These are phyloP conservation scores for Drosophila ohnishii DNA, from an alignment of 1,140 invertebrate species.

Conservation along the genomic window DNA sequence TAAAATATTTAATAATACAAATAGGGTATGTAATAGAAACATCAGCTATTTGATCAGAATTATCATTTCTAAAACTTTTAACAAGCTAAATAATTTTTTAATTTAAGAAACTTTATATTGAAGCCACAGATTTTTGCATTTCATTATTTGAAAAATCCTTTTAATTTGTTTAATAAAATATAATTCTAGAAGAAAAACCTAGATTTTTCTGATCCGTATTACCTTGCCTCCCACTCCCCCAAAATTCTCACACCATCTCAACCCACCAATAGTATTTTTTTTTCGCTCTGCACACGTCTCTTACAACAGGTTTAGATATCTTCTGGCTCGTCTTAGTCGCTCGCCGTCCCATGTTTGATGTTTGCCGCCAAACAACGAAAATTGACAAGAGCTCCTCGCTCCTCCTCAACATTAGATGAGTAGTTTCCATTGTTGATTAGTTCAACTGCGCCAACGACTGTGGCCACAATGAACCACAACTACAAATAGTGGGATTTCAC, in stretches of 20 bases:
- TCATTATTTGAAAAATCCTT: too few species aligned
- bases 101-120: too few species aligned
- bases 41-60: too few species aligned
- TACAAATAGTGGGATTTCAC: slow-evolving; percentile 58
- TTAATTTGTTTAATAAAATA: too few species aligned
- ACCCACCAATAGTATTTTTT: neutral
- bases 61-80: too few species aligned
- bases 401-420: slow-evolving; percentile 35
- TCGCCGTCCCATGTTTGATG: slow-evolving; percentile 39
- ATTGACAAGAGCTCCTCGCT: slow-evolving; percentile 41
- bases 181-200: neutral
- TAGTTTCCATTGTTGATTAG: slow-evolving; percentile 55
- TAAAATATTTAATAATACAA: neutral
- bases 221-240: neutral
- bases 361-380: slow-evolving; percentile 50
- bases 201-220: neutral
- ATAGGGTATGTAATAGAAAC: neutral
- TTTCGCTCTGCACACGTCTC: slow-evolving; percentile 24
- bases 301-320: slow-evolving; percentile 46
- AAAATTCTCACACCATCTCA: slow-evolving; percentile 24
- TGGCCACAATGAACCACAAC: slow-evolving; percentile 35
- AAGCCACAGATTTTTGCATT: too few species aligned
- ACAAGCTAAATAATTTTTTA: too few species aligned
- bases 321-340: slow-evolving; percentile 42
- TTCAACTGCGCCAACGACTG: slow-evolving; percentile 47